phyloP scores from a whole-genome alignment of 2,113 vertebrate genomes.

The Petrocephalus microphthalmus region DNA sequence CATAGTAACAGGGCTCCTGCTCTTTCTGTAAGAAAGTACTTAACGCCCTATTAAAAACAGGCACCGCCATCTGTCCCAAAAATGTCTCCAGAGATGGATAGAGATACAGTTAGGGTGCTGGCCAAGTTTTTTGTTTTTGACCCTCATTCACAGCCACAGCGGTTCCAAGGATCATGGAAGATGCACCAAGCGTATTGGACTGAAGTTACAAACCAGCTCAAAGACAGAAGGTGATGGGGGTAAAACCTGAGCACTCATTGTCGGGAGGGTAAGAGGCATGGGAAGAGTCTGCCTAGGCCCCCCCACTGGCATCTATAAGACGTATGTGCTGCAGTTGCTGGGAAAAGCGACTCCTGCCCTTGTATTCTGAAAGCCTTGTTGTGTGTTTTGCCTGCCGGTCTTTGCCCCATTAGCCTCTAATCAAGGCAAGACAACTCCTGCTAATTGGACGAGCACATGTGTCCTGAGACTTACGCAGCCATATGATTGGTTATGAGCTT shows the following conservation, averaged over 20 bases:
- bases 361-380: background rate
- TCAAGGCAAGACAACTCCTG: background rate
- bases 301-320: background rate
- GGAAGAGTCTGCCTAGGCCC: background rate
- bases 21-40: background rate
- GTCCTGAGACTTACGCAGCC: background rate
- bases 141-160: background rate
- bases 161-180: background rate
- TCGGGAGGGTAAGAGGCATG: background rate
- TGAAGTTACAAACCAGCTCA: background rate
- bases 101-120: too few relatives aligned
- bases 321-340: background rate
- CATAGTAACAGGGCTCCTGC: background rate
- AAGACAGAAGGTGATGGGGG: background rate
- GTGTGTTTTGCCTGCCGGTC: background rate
- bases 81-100: background rate
- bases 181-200: background rate
- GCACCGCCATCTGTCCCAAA: background rate
- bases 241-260: background rate
- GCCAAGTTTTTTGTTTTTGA: background rate
- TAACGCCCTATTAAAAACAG: background rate
- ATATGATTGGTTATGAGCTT: background rate
- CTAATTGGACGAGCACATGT: background rate
- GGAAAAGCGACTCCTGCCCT: background rate
- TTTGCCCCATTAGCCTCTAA: background rate